phyloP scores from a whole-genome alignment of 2,888 invertebrate genomes.

The Cataglyphis altisquamis region DNA sequence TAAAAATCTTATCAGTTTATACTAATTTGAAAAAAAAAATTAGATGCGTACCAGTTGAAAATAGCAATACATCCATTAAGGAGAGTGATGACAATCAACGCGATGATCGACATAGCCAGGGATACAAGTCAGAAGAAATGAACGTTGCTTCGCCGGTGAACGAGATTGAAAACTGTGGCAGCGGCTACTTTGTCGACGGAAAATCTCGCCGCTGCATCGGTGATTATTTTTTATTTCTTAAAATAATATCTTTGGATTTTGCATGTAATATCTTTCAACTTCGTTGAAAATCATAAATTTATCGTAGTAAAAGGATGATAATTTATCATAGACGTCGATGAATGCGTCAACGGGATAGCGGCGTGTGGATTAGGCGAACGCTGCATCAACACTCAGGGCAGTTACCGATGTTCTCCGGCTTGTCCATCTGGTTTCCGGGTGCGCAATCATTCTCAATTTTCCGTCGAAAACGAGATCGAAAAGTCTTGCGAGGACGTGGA shows the following conservation, averaged over 20 bases:
- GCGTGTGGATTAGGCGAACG: conserved; percentile 81
- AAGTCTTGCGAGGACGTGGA: conserved; percentile 88
- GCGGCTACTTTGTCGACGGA: conserved; percentile 62
- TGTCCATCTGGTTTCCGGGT: conserved; percentile 76
- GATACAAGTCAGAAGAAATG: conserved; percentile 81
- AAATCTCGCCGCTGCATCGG: conserved; percentile 60
- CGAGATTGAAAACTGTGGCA: conserved; percentile 47
- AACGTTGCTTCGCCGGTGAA: conserved; percentile 37
- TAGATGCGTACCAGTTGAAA: conserved; percentile 60
- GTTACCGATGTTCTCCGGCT: conserved; percentile 75
- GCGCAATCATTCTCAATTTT: not conserved
- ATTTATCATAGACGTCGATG: conserved; percentile 73
- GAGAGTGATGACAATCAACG: conserved; percentile 22
- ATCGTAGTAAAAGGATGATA: too few relatives aligned
- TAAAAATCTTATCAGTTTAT: not conserved
- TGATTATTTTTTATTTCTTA: conserved; percentile 28
- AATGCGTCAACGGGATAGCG: conserved; percentile 66
- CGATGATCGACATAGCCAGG: conserved; percentile 75
- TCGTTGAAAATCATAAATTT: not conserved
- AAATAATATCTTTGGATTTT: not conserved
- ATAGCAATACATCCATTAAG: not conserved
- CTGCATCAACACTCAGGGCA: conserved; percentile 76
- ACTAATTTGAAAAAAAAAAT: conserved; percentile 9
- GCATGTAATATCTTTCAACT: not conserved
- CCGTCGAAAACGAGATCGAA: not conserved